phyloP scores from a whole-genome alignment of 2,113 vertebrate species.

The Xiphophorus couchianus region DNA sequence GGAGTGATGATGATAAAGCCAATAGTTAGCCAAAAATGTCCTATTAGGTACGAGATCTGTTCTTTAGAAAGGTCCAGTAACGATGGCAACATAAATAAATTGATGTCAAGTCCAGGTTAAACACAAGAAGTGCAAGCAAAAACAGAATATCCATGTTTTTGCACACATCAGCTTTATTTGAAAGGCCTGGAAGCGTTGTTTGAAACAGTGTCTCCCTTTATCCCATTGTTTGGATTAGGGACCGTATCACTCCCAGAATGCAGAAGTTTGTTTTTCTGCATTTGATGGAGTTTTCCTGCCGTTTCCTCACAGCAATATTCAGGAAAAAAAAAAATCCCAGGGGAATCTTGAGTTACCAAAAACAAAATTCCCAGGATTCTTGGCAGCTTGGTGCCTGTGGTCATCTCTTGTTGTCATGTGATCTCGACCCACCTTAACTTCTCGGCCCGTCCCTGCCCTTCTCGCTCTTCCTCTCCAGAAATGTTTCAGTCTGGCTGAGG shows the following conservation, averaged over 20 bases:
- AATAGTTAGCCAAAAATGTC: too few species aligned
- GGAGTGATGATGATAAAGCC: too few species aligned
- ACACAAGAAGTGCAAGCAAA: background rate
- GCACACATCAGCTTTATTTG: slow-evolving; percentile 3
- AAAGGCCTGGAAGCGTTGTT: slow-evolving; percentile 38
- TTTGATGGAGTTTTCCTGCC: slow-evolving; percentile 46
- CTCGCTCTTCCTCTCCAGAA: slow-evolving; percentile 29
- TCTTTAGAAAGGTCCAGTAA: background rate
- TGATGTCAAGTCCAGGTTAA: too few species aligned
- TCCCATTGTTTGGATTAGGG: slow-evolving; percentile 60
- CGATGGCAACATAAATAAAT: background rate
- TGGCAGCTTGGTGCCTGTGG: slow-evolving; percentile 64
- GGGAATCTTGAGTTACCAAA: slow-evolving; percentile 60
- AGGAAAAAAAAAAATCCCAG: slow-evolving; percentile 69
- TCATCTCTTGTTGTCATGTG: slow-evolving; percentile 52
- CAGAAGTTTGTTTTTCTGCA: slow-evolving; percentile 32
- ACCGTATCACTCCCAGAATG: background rate
- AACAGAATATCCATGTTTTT: background rate
- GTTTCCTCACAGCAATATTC: slow-evolving; percentile 51
- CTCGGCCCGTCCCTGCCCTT: background rate
- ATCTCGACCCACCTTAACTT: slow-evolving; percentile 70
- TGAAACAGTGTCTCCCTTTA: slow-evolving; percentile 38
- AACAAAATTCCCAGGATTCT: slow-evolving; percentile 76
- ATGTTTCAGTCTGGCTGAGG: slow-evolving; percentile 33
- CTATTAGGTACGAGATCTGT: too few species aligned